phyloP scores from a whole-genome alignment of 2,888 invertebrate genomes.

The Schizaphis graminum region DNA sequence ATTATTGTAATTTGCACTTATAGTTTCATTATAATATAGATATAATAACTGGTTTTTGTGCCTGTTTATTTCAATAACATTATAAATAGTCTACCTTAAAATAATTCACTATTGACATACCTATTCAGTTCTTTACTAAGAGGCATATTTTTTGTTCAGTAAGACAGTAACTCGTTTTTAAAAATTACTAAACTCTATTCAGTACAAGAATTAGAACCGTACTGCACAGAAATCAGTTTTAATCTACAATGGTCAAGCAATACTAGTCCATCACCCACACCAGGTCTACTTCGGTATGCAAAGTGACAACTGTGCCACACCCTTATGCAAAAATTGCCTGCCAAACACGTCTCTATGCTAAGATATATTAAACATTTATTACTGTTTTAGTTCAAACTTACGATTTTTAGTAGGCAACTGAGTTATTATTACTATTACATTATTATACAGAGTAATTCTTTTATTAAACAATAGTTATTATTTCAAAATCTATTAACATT shows the following conservation, averaged over 20 bases:
- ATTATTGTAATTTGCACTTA: not conserved
- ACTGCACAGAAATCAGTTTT: not conserved
- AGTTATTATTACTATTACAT: not conserved
- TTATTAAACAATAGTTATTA: too few relatives aligned
- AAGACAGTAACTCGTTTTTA: not conserved
- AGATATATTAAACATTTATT: not conserved
- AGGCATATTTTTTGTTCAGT: not conserved
- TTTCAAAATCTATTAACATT: too few relatives aligned
- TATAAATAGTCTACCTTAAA: not conserved
- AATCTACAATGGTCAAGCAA: not conserved
- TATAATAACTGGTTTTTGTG: not conserved
- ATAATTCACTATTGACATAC: not conserved
- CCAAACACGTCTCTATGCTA: not conserved
- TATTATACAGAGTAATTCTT: too few relatives aligned
- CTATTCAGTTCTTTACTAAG: too few relatives aligned
- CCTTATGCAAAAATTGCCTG: not conserved
- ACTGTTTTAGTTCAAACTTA: not conserved
- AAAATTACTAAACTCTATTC: not conserved
- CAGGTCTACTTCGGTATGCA: not conserved
- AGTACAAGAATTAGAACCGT: not conserved
- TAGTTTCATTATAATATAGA: not conserved
- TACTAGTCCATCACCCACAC: not conserved
- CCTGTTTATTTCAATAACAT: not conserved
- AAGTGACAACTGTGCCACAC: not conserved
- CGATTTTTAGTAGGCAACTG: not conserved